phyloP scores from a whole-genome alignment of 2,888 invertebrate genomes.

The Epistrophe grossulariae region DNA sequence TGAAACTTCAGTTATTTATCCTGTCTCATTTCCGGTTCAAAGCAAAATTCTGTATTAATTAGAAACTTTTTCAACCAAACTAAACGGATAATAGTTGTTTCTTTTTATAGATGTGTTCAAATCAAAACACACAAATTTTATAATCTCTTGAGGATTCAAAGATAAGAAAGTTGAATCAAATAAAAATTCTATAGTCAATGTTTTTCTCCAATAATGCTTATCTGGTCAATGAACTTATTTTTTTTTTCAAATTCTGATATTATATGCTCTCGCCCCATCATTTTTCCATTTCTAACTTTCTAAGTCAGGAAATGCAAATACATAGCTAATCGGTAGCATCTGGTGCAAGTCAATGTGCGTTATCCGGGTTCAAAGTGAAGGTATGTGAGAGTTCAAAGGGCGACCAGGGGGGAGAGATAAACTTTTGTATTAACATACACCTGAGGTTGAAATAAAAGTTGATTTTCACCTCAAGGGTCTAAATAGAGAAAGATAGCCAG shows the following conservation, averaged over 20 bases:
- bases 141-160: too few species aligned
- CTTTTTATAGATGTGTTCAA: too few species aligned
- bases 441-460: conserved; percentile 60
- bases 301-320: conserved; percentile 52
- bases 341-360: conserved; percentile 54
- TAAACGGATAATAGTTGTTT: too few species aligned
- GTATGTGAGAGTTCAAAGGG: background rate
- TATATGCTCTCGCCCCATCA: background rate
- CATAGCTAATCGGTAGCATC: conserved; percentile 41
- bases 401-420: background rate
- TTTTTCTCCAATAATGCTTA: background rate
- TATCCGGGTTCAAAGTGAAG: background rate
- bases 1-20: too few species aligned
- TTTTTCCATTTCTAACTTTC: background rate
- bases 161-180: too few species aligned
- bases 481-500: background rate
- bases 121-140: too few species aligned
- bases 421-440: conserved; percentile 35
- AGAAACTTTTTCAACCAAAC: too few species aligned
- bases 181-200: too few species aligned
- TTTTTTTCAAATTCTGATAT: conserved; percentile 31
- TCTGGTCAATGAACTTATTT: conserved; percentile 62
- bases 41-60: too few species aligned
- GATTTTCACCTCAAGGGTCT: conserved; percentile 39
- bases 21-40: too few species aligned